Percentiles rank a stretch among this genome's conserved stretches.
These are phyloP conservation scores for Cyclura pinguis DNA, from an alignment of 2,797 vertebrate genomes.

Conservation along the genomic window DNA sequence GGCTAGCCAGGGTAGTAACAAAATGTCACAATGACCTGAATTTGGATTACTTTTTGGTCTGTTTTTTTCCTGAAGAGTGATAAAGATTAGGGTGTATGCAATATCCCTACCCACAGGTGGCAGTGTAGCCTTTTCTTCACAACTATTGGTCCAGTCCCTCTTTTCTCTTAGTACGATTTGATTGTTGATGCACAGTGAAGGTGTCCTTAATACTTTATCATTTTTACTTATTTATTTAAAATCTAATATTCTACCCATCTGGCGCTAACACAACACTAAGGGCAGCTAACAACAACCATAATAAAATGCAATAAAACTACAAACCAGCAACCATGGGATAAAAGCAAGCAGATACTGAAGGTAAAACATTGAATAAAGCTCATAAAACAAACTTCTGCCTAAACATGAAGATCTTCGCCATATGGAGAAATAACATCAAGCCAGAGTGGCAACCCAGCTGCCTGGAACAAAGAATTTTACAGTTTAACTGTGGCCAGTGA, in stretches of 20 bases:
- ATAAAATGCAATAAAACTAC: neutral
- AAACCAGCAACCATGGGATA: neutral
- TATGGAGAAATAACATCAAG: neutral
- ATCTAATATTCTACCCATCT: neutral
- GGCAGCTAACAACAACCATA: neutral
- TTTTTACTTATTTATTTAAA: neutral
- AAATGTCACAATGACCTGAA: neutral
- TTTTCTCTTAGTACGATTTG: neutral
- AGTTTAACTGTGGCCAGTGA: neutral
- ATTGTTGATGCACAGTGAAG: neutral
- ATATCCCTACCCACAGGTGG: neutral
- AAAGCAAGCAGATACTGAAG: neutral
- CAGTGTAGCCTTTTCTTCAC: neutral
- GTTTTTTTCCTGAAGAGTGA: neutral
- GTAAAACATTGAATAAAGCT: neutral
- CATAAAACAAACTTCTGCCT: neutral
- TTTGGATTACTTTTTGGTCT: neutral
- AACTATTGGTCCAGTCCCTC: neutral
- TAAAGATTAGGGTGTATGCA: conserved; percentile 1
- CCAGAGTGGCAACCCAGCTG: neutral
- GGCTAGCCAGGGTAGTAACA: no score
- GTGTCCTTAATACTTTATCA: neutral
- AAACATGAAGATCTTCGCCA: neutral
- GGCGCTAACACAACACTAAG: neutral
- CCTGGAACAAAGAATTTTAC: neutral